Base-by-base conservation (phyloP, 1,140 invertebrate genomes). In the Diprion similis region DNA sequence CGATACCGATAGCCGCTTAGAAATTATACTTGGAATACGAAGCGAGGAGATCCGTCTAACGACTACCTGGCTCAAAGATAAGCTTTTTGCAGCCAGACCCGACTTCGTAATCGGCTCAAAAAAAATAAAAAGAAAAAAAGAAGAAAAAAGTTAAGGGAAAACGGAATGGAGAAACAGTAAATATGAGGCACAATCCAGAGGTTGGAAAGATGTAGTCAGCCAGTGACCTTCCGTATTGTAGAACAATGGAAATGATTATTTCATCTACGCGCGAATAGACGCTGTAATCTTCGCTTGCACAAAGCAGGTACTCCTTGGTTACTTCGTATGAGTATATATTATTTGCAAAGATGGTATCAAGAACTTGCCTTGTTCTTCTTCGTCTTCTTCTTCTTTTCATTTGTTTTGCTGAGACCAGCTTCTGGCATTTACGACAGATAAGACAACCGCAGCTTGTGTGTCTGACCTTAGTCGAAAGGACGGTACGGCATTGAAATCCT, bases 11-110 rank as follows among this genome's bases (percentile, higher is more conserved):
- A 59, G 2, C 51, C 51, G n/a, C 11, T 59, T 59, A 11, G 11
- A 59, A 59, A 59, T 59, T 11, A 59, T 8, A n/a, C 51, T 59
- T 59, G 51, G 51, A 59, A 59, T 59, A 59, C 51, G 51, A 59
- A 59, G 51, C 51, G 51, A 13, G 51, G 51, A n/a, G 51, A 59
- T 37, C 24, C 11, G 51, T 59, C 11, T 59, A 59, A 59, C 51
- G 51, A 59, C 51, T 59, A 59, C 8, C 51, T 59, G 51, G 51
- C 51, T 59, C n/a, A 59, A 59, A 59, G 51, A 59, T 59, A n/a
- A 59, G 51, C 51, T 59, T 59, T 59, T 59, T 59, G 11, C 51
- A 11, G 11, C 11, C 51, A 59, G 11, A 59, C 11, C 51, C 51
- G 51, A 59, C 51, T 59, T n/a, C n/a, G 51, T 59, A 59, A 7